Evolutionary conservation across 2,113 vertebrate species (phyloP).

Genomic region (Macaca mulatta): DNA sequence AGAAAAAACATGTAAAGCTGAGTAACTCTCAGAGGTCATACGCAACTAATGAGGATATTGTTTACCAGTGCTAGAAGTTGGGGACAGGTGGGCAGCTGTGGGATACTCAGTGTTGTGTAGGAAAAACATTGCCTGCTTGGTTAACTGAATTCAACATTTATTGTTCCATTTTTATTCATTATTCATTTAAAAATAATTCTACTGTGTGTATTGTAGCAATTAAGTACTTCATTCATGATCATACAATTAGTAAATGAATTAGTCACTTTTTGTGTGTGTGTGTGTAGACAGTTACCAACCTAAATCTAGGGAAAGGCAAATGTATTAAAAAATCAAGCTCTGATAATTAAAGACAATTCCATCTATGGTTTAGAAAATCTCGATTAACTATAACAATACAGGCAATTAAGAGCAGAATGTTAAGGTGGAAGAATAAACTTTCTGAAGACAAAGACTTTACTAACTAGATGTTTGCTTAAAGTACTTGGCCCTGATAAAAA

Average conservation of each 20-base stretch:
- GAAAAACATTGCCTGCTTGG: background rate
- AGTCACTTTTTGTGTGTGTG: background rate
- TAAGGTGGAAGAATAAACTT: background rate
- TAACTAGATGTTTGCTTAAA: background rate
- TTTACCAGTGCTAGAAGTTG: background rate
- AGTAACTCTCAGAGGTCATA: background rate
- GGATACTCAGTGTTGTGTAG: background rate
- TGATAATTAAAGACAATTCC: background rate
- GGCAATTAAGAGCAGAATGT: background rate
- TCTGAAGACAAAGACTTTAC: background rate
- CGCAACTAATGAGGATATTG: background rate
- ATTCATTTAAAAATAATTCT: background rate
- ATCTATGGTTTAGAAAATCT: background rate
- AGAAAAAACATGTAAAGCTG: background rate
- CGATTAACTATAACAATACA: background rate
- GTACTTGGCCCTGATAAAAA: background rate
- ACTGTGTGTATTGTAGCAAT: background rate
- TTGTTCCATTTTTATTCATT: background rate
- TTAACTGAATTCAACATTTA: background rate
- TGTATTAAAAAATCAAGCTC: background rate
- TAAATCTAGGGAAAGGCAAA: background rate
- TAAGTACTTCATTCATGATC: background rate
- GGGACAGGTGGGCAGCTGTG: rapidly evolving
- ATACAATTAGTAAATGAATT: background rate
- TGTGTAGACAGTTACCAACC: background rate